Base-by-base conservation (phyloP, 2,797 vertebrate species). In the Bradypodion pumilum region DNA sequence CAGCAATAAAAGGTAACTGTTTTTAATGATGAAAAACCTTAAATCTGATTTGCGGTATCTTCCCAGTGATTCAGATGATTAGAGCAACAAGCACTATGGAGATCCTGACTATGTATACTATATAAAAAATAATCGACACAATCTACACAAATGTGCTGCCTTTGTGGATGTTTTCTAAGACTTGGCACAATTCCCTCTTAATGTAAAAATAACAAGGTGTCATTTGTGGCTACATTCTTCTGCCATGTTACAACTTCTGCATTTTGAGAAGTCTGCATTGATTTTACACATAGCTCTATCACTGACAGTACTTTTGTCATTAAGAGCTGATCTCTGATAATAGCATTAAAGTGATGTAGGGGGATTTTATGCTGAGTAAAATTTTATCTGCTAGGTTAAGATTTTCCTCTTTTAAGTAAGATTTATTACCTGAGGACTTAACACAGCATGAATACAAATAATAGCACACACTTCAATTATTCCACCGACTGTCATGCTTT, bases 41-140 rank as follows among this genome's bases (percentile, higher is more conserved):
- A 46, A 56, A 72, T 49, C 80, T 35, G 27, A 68, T 80, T 89
- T 87, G 75, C 77, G 78, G 82, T 63, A 87, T 60, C 12, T 1
- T 1, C 7, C 77, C 87, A 2, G 7, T 76, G 46, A 80, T n/a
- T 88, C 35, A 83, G 79, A n/a, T n/a, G n/a, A n/a, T n/a, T n/a
- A n/a, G n/a, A n/a, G n/a, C n/a, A n/a, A n/a, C n/a, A n/a, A n/a
- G n/a, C 66, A 63, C 85, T 85, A 85, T 1, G 32, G 76, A 85
- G 63, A 76, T 63, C 7, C 25, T 62, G 87, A 85, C 82, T 62
- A 0, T 72, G 78, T 66, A 89, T 80, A 69, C 4, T 88, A 65
- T 69, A 49, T 74, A 59, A 79, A 80, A 89, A 1, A 88, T 16
- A 66, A 68, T n/a, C 6, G 19, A 49, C 42, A 83, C 32, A 23